These are phyloP conservation scores for Ectropis crepuscularia DNA, from an alignment of 2,888 invertebrate species.

Conservation along the genomic window DNA sequence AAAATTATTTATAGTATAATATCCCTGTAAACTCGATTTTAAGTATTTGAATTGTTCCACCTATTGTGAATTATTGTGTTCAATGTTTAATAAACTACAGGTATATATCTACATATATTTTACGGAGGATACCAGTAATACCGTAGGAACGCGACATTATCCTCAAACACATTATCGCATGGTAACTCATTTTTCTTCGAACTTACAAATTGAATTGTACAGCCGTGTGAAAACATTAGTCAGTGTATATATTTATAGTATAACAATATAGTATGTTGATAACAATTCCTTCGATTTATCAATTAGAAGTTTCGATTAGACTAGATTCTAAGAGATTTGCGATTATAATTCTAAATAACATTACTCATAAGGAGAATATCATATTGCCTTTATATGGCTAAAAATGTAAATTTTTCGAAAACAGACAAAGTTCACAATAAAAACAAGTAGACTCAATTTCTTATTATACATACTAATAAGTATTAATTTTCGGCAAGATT, in stretches of 20 bases:
- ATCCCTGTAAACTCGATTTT: no score
- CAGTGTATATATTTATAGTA: constrained; percentile 1
- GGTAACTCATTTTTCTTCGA: constrained; percentile 18
- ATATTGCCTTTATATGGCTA: constrained; percentile 21
- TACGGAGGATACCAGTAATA: no score
- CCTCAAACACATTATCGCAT: neutral
- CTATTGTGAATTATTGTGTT: no score
- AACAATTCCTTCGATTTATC: constrained; percentile 23
- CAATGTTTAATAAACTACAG: no score
- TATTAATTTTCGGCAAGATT: no score
- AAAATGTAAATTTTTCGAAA: constrained; percentile 9
- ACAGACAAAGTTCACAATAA: constrained; percentile 17
- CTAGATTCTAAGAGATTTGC: constrained; percentile 36
- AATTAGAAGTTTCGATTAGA: constrained; percentile 32
- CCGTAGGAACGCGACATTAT: no score
- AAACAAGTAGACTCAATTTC: constrained; percentile 1
- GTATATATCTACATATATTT: no score
- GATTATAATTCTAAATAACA: constrained; percentile 21
- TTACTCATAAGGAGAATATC: constrained; percentile 6
- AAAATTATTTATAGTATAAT: no score
- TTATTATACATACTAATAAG: neutral
- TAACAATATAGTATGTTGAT: constrained; percentile 19
- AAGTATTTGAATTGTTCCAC: no score
- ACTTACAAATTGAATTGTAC: constrained; percentile 5
- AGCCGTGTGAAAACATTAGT: constrained; percentile 16